Conservation (phyloP, 2,113 vertebrate species). For the Perca schrenkii region DNA sequence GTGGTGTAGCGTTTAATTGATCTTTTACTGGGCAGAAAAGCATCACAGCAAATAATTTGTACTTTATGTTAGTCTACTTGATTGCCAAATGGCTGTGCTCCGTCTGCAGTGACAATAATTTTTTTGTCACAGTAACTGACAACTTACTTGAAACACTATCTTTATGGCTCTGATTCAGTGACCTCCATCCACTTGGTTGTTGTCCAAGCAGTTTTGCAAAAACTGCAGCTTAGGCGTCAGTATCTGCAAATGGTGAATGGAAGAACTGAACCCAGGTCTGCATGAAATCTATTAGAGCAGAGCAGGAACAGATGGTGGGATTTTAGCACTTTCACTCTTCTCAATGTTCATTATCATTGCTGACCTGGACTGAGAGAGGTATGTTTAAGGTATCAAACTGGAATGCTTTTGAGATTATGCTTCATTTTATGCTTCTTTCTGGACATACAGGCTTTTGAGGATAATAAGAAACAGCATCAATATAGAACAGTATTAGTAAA, state of each 20-base stretch:
- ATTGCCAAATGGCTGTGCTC: neutral
- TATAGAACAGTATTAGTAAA: slow-evolving; percentile 41
- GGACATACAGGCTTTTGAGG: slow-evolving; percentile 16
- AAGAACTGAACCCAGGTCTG: slow-evolving; percentile 5
- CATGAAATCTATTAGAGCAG: slow-evolving; percentile 14
- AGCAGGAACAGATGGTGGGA: slow-evolving; percentile 12
- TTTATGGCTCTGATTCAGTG: neutral
- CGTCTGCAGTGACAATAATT: neutral
- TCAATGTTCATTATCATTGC: slow-evolving; percentile 15
- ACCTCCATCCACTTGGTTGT: neutral
- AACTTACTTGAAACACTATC: slow-evolving; percentile 9
- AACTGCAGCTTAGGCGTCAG: neutral
- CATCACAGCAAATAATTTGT: neutral
- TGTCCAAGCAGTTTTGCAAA: slow-evolving; percentile 10
- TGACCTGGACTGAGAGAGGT: slow-evolving; percentile 62
- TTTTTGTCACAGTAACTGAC: neutral
- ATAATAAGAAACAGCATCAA: slow-evolving; percentile 19
- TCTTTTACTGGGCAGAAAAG: neutral
- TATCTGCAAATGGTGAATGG: slow-evolving; percentile 9
- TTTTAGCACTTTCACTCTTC: slow-evolving; percentile 40
- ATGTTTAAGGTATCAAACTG: slow-evolving; percentile 68
- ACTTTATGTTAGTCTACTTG: neutral
- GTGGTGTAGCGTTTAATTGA: too few species aligned
- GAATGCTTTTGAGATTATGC: slow-evolving; percentile 69
- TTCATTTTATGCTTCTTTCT: slow-evolving; percentile 30